Base-by-base conservation (phyloP, 2,113 vertebrate genomes). In the Tetrao urogallus region DNA sequence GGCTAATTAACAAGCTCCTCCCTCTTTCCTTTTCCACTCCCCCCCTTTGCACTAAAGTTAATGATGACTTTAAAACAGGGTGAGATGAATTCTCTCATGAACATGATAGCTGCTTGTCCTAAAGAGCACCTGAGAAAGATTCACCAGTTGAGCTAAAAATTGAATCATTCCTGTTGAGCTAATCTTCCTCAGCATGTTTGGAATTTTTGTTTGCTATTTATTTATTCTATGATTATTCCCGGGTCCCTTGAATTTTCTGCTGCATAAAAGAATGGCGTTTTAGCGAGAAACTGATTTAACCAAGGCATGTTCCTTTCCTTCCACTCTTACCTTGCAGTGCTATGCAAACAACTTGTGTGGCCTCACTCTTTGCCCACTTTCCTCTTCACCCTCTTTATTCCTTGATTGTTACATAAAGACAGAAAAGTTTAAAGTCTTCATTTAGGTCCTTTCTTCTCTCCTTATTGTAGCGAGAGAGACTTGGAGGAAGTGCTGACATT, bases 401-500 rank as follows among this genome's bases (percentile, higher is more conserved):
- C 64, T 89, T 75, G 50, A 65, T 69, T 75, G 32, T 88, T 86
- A 73, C 6, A 2, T 20, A 56, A 86, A 66, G 3, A 2, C 24
- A 58, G 45, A 88, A 80, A 40, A 85, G 40, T 16, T 75, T 81
- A n/a, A 8, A 75, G 70, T 82, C 21, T 40, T 95, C 50, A 22
- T 32, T 74, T 66, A 32, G 0, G 10, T 67, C 42, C 16, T 77
- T 95, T 90, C 86, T 94, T 90, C n/a, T 92, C 42, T 94, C 78
- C 82, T 94, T 92, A 58, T 94, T 97, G 83, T 95, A 99, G 99
- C 97, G 99, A 99, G 98, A 97, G 93, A 48, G 98, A 99, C 91
- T 96, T 99, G 96, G 99, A 99, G 85, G 98, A 99, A 92, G 98
- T 99, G 63, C 97, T 99, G 93, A 99, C 99, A 18, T 99, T 98